Base-by-base conservation (phyloP, 1,140 invertebrate genomes). In the Lucilia sericata region DNA sequence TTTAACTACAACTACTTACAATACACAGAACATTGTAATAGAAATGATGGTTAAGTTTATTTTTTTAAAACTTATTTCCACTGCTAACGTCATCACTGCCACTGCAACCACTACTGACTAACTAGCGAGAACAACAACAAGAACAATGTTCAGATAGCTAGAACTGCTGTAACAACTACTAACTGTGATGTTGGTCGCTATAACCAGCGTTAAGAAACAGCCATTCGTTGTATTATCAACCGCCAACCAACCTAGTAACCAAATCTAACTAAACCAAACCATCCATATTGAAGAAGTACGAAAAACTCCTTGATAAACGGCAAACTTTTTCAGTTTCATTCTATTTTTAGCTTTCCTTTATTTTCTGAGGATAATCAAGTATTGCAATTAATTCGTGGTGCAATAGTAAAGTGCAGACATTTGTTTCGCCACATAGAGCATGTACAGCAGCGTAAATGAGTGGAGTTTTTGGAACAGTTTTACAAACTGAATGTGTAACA, bases 311-410 rank as follows among this genome's bases (percentile, higher is more conserved):
- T 80, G 74, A 83, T 85, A 81, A 83, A 85, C 84, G 74, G 75
- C 83, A 84, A 85, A 85, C 76, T 85, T 85, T 85, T 82, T 60
- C 55, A 60, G 55, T 60, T 60, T n/a, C 55, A 60, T 60, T 60
- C n/a, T 30, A 30, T 30, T 30, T 30, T 30, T 3, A 14, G 42
- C 14, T 60, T 60, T 60, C n/a, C 7, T 60, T 60, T 14, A 60
- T 60, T 60, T 60, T n/a, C n/a, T 25, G 21, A 82, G 83, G 70
- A 84, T 85, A 85, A 85, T 85, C 84, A 85, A 85, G 82, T 85
- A 85, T 82, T 85, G 84, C 82, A 85, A 85, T 85, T 85, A 85
- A 85, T 85, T 85, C 83, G 65, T 42, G 42, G 51, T 70, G 65
- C 51, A 81, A 81, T 83, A 49, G 75, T 30, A 80, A 80, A 80